These are phyloP conservation scores for Peromyscus melanophrys DNA, from an alignment of 2,797 vertebrate species.

Conservation along the genomic window DNA sequence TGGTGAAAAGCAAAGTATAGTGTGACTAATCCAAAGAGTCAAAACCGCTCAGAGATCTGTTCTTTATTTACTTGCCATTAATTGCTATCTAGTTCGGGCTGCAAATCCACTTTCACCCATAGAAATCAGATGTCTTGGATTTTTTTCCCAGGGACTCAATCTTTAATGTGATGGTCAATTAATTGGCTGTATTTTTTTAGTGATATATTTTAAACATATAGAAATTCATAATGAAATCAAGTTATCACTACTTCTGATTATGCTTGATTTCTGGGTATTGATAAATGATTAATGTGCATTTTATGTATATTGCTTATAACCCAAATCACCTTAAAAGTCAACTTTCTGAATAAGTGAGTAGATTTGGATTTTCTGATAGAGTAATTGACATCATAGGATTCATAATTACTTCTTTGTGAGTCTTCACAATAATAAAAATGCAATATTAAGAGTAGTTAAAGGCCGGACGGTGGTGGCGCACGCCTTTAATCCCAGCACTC, in stretches of 20 bases:
- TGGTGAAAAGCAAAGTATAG: neutral
- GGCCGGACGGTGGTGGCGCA: no score
- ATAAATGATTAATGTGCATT: neutral
- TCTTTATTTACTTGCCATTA: neutral
- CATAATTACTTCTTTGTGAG: neutral
- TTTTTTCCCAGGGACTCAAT: slow-evolving; percentile 25
- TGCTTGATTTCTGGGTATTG: neutral
- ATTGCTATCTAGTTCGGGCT: neutral
- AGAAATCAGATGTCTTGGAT: neutral
- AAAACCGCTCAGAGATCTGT: neutral
- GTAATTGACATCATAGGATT: neutral
- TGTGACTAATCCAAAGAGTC: neutral
- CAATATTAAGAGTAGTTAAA: neutral
- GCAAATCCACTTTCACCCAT: neutral
- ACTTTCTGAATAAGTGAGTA: slow-evolving; percentile 13
- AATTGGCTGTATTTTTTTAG: neutral
- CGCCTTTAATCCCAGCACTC: no score
- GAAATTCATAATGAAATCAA: slow-evolving; percentile 40
- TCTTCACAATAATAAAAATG: neutral
- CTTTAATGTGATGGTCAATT: slow-evolving; percentile 37
- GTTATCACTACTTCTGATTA: slow-evolving; percentile 12
- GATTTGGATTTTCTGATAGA: neutral
- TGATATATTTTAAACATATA: neutral
- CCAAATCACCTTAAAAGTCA: slow-evolving; percentile 9
- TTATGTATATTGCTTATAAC: neutral